Conservation (phyloP, 2,113 vertebrate genomes). For the Campylorhamphus procurvoides region DNA sequence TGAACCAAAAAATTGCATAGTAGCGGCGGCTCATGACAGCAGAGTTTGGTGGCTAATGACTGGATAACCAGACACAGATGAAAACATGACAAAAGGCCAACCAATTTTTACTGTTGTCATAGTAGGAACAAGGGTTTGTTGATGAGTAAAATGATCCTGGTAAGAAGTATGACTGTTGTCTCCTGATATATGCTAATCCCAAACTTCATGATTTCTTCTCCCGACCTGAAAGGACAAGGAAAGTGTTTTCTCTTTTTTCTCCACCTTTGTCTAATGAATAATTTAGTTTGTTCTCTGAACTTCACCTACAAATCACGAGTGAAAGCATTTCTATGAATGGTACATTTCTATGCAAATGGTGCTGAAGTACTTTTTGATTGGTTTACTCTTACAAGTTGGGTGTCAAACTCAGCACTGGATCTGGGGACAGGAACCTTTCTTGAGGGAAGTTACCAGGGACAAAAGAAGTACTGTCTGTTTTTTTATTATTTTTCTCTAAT, state of each 20-base stretch:
- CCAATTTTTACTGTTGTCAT: background rate
- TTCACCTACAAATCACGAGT: background rate
- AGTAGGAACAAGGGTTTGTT: background rate
- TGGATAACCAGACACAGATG: conserved; percentile 15
- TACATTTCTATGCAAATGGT: background rate
- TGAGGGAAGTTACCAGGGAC: rapidly evolving
- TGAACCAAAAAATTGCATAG: conserved; percentile 16
- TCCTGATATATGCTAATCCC: background rate
- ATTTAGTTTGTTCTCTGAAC: background rate
- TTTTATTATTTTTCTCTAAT: background rate
- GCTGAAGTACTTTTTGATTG: background rate
- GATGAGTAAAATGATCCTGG: background rate
- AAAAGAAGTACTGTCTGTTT: background rate
- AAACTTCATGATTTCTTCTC: background rate
- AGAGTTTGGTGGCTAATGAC: conserved; percentile 1
- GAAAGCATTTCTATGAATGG: background rate
- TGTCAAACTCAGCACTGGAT: background rate
- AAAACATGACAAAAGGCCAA: background rate
- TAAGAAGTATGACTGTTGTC: background rate
- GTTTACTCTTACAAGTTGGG: background rate
- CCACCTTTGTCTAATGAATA: background rate
- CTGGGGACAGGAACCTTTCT: background rate
- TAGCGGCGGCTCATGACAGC: background rate
- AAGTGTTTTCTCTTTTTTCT: background rate
- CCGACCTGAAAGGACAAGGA: background rate